These are phyloP conservation scores for Microtus richardsoni DNA, from an alignment of 2,113 vertebrate genomes.

Conservation along the genomic window DNA sequence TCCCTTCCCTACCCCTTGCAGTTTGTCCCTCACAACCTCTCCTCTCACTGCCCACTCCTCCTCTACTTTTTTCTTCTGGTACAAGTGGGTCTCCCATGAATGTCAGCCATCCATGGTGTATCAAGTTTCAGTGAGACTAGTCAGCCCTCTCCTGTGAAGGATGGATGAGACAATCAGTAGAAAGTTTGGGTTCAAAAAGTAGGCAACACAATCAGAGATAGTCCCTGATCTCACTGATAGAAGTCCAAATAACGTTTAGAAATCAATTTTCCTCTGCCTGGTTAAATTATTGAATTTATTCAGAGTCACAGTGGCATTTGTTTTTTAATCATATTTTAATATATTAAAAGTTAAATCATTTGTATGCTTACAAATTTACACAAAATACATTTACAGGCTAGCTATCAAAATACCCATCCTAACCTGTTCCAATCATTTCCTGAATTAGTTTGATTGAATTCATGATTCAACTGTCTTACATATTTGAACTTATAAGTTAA, in stretches of 20 bases:
- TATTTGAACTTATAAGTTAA: constrained; percentile 5
- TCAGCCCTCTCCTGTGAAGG: too few relatives aligned
- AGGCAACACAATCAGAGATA: too few relatives aligned
- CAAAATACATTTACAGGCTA: background rate
- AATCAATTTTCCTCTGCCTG: background rate
- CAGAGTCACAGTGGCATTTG: background rate
- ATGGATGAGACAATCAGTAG: too few relatives aligned
- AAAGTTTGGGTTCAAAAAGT: too few relatives aligned
- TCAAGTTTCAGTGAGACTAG: too few relatives aligned
- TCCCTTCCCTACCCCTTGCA: too few relatives aligned
- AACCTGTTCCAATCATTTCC: background rate
- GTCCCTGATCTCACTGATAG: too few relatives aligned
- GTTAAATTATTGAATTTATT: background rate
- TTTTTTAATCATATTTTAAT: background rate
- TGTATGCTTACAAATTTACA: background rate
- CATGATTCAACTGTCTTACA: background rate
- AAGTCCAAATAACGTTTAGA: background rate
- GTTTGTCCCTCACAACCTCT: too few relatives aligned
- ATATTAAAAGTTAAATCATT: background rate
- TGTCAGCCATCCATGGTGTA: too few relatives aligned
- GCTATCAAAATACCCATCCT: background rate
- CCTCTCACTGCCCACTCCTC: too few relatives aligned
- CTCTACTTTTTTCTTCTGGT: too few relatives aligned
- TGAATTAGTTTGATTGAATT: background rate
- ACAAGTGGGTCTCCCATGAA: too few relatives aligned